phyloP scores from a whole-genome alignment of 2,113 vertebrate species.

The Rhineura floridana region DNA sequence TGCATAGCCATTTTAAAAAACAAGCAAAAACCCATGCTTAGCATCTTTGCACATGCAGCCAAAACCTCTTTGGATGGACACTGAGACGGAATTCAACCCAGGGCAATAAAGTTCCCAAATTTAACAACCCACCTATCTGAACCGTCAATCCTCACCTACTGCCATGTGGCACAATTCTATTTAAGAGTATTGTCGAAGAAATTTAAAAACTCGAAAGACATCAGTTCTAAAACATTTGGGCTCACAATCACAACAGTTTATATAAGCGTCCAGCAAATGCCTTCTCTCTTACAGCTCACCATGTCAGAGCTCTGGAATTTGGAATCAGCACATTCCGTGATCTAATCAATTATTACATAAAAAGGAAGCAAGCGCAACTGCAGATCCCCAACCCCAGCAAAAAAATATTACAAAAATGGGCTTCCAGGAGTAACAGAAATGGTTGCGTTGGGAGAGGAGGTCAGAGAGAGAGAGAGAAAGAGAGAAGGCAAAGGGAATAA shows the following conservation, averaged over 20 bases:
- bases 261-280: constrained; percentile 4
- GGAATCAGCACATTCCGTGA: not conserved
- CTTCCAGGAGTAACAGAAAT: not conserved
- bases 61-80: not conserved
- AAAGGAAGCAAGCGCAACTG: not conserved
- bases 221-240: not conserved
- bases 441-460: not conserved
- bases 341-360: constrained; percentile 32
- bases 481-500: not conserved
- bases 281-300: not conserved
- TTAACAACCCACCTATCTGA: not conserved
- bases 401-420: not conserved
- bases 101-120: not conserved
- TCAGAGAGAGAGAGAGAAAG: not conserved
- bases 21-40: not conserved
- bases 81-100: not conserved
- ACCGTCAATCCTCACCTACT: not conserved
- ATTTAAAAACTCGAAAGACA: not conserved
- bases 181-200: not conserved
- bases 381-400: not conserved
- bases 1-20: not conserved
- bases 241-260: not conserved
- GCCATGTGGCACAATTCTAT: not conserved
- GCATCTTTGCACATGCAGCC: not conserved
- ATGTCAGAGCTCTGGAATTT: constrained; percentile 27